Evolutionary conservation across 1,140 invertebrate genomes (phyloP).

Genomic region (Xylocopa sonorina): DNA sequence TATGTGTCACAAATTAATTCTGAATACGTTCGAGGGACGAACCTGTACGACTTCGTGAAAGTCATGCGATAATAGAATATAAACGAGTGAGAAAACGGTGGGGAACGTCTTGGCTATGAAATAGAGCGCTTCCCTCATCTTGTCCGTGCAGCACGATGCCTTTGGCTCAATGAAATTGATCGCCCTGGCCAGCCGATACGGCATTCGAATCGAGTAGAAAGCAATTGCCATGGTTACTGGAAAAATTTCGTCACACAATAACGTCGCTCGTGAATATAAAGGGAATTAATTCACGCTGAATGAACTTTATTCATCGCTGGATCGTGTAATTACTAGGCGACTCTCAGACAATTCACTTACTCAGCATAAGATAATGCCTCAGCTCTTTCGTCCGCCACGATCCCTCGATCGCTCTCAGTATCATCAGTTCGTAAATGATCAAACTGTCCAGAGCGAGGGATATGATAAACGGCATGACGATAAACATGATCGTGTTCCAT

Average conservation of each 20-base stretch:
- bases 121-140: slow-evolving; percentile 61
- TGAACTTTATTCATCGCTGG: no score
- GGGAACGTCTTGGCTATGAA: slow-evolving; percentile 68
- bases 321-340: no score
- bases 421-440: slow-evolving; percentile 59
- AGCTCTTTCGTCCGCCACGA: slow-evolving; percentile 46
- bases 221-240: slow-evolving; percentile 64
- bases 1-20: background rate
- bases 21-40: background rate
- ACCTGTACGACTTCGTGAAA: slow-evolving; percentile 65
- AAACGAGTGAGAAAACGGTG: slow-evolving; percentile 64
- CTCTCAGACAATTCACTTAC: slow-evolving; percentile 55
- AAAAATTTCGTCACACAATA: background rate
- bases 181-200: slow-evolving; percentile 64
- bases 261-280: no score
- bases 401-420: slow-evolving; percentile 49
- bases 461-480: slow-evolving; percentile 56
- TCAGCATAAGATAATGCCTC: slow-evolving; percentile 61
- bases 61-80: slow-evolving; percentile 48
- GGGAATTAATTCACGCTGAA: no score
- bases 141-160: slow-evolving; percentile 57
- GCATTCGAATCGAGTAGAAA: slow-evolving; percentile 70
- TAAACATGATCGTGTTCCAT: slow-evolving; percentile 69
- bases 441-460: slow-evolving; percentile 59
- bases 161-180: slow-evolving; percentile 60